Base-by-base conservation (phyloP, 2,888 invertebrate genomes). In the Andrena bucephala region DNA sequence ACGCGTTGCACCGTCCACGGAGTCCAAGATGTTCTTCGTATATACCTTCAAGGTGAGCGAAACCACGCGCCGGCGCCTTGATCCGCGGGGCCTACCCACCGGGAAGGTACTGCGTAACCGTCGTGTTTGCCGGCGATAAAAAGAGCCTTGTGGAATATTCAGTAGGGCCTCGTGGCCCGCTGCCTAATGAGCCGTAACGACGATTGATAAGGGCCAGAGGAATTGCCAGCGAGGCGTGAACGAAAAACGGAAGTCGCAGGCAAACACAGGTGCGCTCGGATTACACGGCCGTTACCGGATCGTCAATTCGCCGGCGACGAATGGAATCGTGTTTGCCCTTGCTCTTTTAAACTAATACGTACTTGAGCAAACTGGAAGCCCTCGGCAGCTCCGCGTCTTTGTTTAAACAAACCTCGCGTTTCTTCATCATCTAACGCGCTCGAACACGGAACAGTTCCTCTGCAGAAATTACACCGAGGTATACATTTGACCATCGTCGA, bases 1-100 rank as follows among this genome's bases (percentile, higher is more conserved):
- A 97, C 97, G 1, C 95, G 96, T 88, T 98, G 98, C 93, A 96
- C 96, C 82, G 96, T 97, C 80, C 97, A 97, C 91, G 97, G 97
- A 74, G 97, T 97, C n/a, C 96, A 96, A 87, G 96, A 96, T 85
- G 96, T 96, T 73, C 94, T 97, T 91, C 97, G 97, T 94, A 96
- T 98, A 91, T 96, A 97, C 93, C 95, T 98, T 87, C 96, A 97
- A 96, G 97, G 98, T 98, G 94, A 94, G 87, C 24, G 27, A 16
- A 33, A 67, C 4, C 27, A 3, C 31, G 52, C 31, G 36, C 7
- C 2, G n/a, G 27, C 10, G 1, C 16, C 16, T 42, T 42, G 1
- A 16, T 42, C 42, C 42, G 24, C 24, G 8, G 2, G 13, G 8
- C 54, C 24, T 3, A 27, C 24, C 24, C 24, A 7, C 10, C 24